phyloP scores from a whole-genome alignment of 2,888 invertebrate genomes.

The Macrophya alboannulata region DNA sequence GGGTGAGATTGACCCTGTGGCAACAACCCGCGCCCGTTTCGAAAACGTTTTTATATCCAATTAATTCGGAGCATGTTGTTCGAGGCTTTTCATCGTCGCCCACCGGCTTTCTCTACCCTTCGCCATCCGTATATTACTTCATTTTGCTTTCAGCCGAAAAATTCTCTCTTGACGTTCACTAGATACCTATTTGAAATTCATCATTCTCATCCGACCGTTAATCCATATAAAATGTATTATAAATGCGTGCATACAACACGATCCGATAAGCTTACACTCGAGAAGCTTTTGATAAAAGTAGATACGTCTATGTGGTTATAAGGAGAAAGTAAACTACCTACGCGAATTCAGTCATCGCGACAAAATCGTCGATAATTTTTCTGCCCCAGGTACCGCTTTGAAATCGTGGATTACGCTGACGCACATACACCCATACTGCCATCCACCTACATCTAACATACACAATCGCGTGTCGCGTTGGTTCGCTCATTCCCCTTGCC shows the following conservation, averaged over 20 bases:
- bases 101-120: conserved; percentile 10
- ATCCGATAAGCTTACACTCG: background rate
- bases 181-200: conserved; percentile 8
- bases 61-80: conserved; percentile 44
- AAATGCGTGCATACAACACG: background rate
- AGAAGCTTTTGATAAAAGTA: background rate
- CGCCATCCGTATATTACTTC: background rate
- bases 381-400: conserved; percentile 9
- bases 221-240: too few relatives aligned
- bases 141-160: background rate
- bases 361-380: conserved; percentile 31
- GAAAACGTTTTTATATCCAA: conserved; percentile 44
- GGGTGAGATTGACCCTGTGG: conserved; percentile 20
- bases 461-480: background rate
- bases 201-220: background rate
- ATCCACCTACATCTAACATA: background rate
- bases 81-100: conserved; percentile 20
- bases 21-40: conserved; percentile 9
- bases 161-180: conserved; percentile 15
- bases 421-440: background rate
- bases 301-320: background rate
- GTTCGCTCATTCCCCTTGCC: conserved; percentile 16
- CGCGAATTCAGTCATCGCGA: background rate
- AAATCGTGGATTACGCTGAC: conserved; percentile 26
- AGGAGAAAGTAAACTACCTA: background rate